Base-by-base conservation (phyloP, 2,797 vertebrate genomes). In the Choloepus didactylus region DNA sequence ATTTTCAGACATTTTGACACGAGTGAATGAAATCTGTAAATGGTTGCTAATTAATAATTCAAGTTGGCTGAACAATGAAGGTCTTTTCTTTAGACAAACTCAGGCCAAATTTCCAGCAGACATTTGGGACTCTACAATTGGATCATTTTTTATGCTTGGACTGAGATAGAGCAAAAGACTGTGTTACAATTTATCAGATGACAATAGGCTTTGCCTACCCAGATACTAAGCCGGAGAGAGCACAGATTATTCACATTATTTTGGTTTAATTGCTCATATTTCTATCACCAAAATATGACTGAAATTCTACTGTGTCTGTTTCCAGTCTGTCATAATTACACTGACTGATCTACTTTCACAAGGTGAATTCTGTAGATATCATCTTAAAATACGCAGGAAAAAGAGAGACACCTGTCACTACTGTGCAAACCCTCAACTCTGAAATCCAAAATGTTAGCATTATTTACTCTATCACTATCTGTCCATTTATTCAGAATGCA, bases 1-100 rank as follows among this genome's bases (percentile, higher is more conserved):
- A 59, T 54, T 86, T 81, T 49, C 86, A 10, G 31, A 83, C 23
- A 62, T 4, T n/a, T 8, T 75, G 16, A 89, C 88, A 85, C 29
- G 7, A 8, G 59, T 62, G 87, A 93, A 64, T 87, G 35, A 15
- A 81, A 88, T 92, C 6, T 67, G 41, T 67, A 79, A 87, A 56
- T 77, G 15, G 1, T 11, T 76, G 6, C 35, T 19, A 77, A 21
- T 60, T 14, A 84, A 49, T 31, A 83, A 35, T 69, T 69, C 16
- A 81, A 87, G 70, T 21, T 72, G 9, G 0, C 15, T 59, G 4
- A 70, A 60, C 38, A 91, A 35, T 70, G 9, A 9, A 75, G 1
- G 1, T 21, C 2, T 51, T 66, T 84, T 62, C 54, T 35, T 66
- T 9, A 70, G 31, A 54, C 1, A 84, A 83, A 76, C 29, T 73